Conservation (phyloP, 2,888 invertebrate genomes). For the Pachydiplax longipennis region DNA sequence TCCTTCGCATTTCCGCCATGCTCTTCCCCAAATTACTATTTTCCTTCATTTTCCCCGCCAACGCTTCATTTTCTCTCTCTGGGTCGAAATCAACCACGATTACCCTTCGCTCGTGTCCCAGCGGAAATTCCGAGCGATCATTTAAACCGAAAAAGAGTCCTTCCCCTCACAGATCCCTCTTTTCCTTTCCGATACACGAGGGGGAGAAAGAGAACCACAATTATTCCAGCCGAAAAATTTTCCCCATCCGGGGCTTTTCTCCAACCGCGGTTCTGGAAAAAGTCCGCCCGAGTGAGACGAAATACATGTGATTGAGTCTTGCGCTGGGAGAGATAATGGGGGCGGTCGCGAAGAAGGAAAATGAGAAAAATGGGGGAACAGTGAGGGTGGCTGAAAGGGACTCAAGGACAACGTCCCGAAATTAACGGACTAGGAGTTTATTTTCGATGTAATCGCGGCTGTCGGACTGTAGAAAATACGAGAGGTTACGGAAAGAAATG, state of each 20-base stretch:
- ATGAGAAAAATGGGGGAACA: background rate
- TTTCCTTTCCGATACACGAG: background rate
- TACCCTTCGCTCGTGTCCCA: background rate
- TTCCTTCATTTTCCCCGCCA: background rate
- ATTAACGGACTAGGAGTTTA: conserved; percentile 24
- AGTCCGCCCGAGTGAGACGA: background rate
- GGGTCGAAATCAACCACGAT: background rate
- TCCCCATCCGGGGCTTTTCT: conserved; percentile 22
- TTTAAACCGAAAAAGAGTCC: background rate
- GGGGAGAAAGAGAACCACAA: background rate
- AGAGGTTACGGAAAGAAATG: background rate
- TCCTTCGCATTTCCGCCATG: background rate
- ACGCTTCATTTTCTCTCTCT: background rate
- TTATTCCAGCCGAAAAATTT: conserved; percentile 25
- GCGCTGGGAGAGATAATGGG: background rate
- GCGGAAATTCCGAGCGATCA: background rate
- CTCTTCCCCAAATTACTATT: background rate
- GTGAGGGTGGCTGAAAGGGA: background rate
- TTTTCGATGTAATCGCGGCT: conserved; percentile 19
- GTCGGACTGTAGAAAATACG: background rate
- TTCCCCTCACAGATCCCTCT: background rate
- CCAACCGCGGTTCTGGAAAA: background rate
- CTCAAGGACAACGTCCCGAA: background rate
- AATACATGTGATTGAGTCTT: conserved; percentile 36
- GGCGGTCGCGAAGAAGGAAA: conserved; percentile 3